Conservation (phyloP, 2,113 vertebrate genomes). For the Engraulis encrasicolus region DNA sequence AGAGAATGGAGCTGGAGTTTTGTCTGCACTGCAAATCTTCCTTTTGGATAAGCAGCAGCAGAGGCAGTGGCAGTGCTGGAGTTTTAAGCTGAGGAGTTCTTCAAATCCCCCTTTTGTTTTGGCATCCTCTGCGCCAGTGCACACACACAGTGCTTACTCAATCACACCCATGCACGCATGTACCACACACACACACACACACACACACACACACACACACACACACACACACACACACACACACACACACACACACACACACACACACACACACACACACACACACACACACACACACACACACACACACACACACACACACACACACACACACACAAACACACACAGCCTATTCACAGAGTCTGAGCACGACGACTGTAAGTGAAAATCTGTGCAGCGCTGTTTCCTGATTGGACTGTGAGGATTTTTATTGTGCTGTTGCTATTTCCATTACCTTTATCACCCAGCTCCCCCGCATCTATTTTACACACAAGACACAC, state of each 20-base stretch:
- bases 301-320: neutral
- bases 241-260: neutral
- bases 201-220: neutral
- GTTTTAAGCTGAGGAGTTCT: slow-evolving; percentile 1
- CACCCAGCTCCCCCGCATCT: slow-evolving; percentile 5
- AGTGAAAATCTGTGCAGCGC: slow-evolving; percentile 7
- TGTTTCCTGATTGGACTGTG: slow-evolving; percentile 6
- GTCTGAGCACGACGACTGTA: slow-evolving; percentile 3
- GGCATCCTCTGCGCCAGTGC: neutral
- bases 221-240: neutral
- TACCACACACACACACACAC: too few relatives aligned
- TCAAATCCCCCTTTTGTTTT: slow-evolving; percentile 11
- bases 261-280: neutral
- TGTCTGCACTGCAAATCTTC: neutral
- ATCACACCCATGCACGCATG: neutral
- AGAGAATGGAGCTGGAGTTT: neutral
- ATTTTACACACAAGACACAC: neutral
- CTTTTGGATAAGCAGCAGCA: neutral
- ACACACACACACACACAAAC: neutral
- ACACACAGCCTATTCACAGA: neutral
- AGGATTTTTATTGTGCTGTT: slow-evolving; percentile 18
- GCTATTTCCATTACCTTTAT: slow-evolving; percentile 39
- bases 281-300: neutral
- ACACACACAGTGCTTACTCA: slow-evolving; percentile 2
- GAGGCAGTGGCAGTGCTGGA: too few relatives aligned